phyloP scores from a whole-genome alignment of 2,113 vertebrate genomes.

The Corapipo altera region DNA sequence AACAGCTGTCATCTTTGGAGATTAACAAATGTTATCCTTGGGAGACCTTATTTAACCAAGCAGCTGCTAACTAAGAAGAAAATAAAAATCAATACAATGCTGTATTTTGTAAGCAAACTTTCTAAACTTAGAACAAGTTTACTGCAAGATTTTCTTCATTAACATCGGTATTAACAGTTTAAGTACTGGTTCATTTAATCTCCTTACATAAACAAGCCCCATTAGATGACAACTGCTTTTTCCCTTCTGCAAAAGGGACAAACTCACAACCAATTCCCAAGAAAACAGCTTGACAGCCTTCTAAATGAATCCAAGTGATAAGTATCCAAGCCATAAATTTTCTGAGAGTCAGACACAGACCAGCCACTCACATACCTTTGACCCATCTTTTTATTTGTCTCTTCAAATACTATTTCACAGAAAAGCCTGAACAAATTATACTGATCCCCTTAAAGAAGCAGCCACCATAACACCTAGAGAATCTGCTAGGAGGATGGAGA shows the following conservation, averaged over 20 bases:
- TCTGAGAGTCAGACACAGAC: not conserved
- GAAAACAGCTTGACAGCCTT: not conserved
- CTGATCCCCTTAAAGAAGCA: not conserved
- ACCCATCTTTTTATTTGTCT: not conserved
- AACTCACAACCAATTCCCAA: not conserved
- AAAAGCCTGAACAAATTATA: not conserved
- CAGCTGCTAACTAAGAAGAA: not conserved
- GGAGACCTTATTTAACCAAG: not conserved
- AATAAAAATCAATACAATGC: not conserved
- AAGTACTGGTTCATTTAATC: not conserved
- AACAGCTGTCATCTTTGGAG: slow-evolving; percentile 47
- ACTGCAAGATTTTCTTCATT: not conserved
- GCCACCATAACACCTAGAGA: not conserved
- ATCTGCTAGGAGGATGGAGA: not conserved
- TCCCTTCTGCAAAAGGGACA: not conserved
- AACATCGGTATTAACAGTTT: not conserved
- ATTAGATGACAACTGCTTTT: not conserved
- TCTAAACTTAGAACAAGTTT: not conserved
- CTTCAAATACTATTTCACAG: not conserved
- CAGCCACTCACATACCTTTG: not conserved
- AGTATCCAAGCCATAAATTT: not conserved
- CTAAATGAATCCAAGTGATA: not conserved
- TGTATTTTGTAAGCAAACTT: not conserved
- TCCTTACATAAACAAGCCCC: not conserved
- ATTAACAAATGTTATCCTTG: not conserved